Percentiles rank a stretch among this genome's conserved stretches.
These are phyloP conservation scores for Zosterops lateralis DNA, from an alignment of 2,113 vertebrate genomes.

Conservation along the genomic window DNA sequence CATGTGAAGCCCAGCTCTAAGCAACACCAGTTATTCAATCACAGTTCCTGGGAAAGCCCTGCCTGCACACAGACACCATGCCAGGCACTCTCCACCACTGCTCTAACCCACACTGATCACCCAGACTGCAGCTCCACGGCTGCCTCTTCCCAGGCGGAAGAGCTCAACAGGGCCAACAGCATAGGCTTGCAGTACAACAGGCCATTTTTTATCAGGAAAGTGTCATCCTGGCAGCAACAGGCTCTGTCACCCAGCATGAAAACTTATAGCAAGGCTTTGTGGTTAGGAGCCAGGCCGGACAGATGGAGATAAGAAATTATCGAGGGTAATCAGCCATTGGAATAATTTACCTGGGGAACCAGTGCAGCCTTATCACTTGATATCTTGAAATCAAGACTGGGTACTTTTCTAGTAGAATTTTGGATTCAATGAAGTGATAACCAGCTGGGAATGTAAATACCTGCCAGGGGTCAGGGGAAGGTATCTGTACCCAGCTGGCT, in stretches of 20 bases:
- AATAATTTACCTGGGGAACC: slow-evolving; percentile 29
- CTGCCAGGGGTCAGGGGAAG: not conserved
- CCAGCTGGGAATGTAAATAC: not conserved
- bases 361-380: not conserved
- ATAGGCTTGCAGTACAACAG: not conserved
- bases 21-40: not conserved
- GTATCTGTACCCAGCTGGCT: not conserved
- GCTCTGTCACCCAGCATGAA: not conserved
- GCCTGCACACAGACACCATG: not conserved
- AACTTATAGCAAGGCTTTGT: not conserved
- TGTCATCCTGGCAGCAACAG: not conserved
- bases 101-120: not conserved
- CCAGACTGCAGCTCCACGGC: not conserved
- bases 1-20: not conserved
- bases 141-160: not conserved
- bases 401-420: slow-evolving; percentile 6
- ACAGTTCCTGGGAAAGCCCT: not conserved
- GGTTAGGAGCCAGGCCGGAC: slow-evolving; percentile 16
- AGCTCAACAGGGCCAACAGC: not conserved
- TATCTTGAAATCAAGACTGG: slow-evolving; percentile 26
- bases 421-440: not conserved
- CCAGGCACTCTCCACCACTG: not conserved
- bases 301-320: slow-evolving; percentile 29
- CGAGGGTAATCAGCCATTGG: not conserved
- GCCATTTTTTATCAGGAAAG: not conserved